Percentiles rank a stretch among this genome's conserved stretches.
These are phyloP conservation scores for Tenthredo notha DNA, from an alignment of 2,888 invertebrate species.

Conservation along the genomic window DNA sequence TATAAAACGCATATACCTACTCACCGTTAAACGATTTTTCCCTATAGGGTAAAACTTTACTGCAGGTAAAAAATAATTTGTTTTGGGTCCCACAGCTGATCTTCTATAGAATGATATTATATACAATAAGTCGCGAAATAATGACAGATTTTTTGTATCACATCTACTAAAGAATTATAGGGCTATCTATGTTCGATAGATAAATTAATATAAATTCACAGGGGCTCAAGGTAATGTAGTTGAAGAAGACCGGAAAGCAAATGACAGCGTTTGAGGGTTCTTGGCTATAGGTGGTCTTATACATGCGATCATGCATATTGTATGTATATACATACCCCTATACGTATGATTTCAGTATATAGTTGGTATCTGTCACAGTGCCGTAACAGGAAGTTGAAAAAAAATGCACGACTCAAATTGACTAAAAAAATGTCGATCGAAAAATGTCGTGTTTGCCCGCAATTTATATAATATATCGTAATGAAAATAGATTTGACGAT, in stretches of 20 bases:
- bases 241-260: slow-evolving; percentile 65
- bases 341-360: slow-evolving; percentile 31
- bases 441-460: not conserved
- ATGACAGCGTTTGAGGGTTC: slow-evolving; percentile 62
- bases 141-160: not conserved
- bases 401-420: not conserved
- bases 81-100: not conserved
- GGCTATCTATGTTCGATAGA: not conserved
- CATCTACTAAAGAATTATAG: not conserved
- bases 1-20: not conserved
- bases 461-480: not conserved
- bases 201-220: not conserved
- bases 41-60: not conserved
- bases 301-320: slow-evolving; percentile 56
- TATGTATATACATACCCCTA: slow-evolving; percentile 46
- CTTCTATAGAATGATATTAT: not conserved
- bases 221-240: slow-evolving; percentile 3
- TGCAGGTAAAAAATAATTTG: not conserved
- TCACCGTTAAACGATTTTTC: not conserved
- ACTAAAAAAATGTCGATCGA: not conserved
- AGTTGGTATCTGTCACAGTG: slow-evolving; percentile 27
- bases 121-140: not conserved
- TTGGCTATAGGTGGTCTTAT: slow-evolving; percentile 58
- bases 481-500: not conserved
- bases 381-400: slow-evolving; percentile 19